These are phyloP conservation scores for Scophthalmus maximus DNA, from an alignment of 2,113 vertebrate species.

Conservation along the genomic window DNA sequence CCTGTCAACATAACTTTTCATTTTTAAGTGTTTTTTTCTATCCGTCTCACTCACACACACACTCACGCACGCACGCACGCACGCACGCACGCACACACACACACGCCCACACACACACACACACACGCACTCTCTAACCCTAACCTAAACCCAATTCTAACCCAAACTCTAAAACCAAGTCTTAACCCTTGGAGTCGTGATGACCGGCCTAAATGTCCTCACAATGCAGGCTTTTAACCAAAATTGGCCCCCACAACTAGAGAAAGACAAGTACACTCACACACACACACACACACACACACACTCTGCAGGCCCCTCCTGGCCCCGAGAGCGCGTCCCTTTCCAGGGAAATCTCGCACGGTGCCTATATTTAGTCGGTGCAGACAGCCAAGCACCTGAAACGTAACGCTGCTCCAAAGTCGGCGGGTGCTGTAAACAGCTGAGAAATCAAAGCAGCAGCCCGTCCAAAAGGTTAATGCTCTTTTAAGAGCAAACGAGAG, in stretches of 20 bases:
- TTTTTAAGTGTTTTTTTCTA: too few species aligned
- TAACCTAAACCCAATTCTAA: too few species aligned
- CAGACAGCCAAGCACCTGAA: conserved; percentile 68
- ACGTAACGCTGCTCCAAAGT: conserved; percentile 64
- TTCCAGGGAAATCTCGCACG: conserved; percentile 69
- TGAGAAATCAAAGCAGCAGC: conserved; percentile 69
- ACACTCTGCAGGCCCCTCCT: conserved; percentile 13
- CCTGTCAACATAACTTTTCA: too few species aligned
- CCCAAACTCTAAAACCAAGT: too few species aligned
- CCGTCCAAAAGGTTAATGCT: conserved; percentile 70
- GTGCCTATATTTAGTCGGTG: conserved; percentile 72
- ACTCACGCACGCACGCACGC: not conserved
- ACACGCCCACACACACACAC: not conserved
- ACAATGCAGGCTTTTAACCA: too few species aligned
- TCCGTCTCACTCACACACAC: too few species aligned
- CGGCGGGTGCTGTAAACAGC: conserved; percentile 60
- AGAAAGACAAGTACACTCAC: conserved; percentile 12
- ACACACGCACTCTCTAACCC: too few species aligned
- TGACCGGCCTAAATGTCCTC: too few species aligned
- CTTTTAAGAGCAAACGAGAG: conserved; percentile 58
- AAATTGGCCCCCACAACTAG: too few species aligned
- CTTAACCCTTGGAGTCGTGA: too few species aligned
- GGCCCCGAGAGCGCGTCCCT: conserved; percentile 51
- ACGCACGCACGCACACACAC: conserved; percentile 10
- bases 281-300: not conserved